A percentile compares a stretch with the other conserved stretches of the same genome.
phyloP scores from a whole-genome alignment of 1,140 invertebrate species.

The Zophobas atratus region DNA sequence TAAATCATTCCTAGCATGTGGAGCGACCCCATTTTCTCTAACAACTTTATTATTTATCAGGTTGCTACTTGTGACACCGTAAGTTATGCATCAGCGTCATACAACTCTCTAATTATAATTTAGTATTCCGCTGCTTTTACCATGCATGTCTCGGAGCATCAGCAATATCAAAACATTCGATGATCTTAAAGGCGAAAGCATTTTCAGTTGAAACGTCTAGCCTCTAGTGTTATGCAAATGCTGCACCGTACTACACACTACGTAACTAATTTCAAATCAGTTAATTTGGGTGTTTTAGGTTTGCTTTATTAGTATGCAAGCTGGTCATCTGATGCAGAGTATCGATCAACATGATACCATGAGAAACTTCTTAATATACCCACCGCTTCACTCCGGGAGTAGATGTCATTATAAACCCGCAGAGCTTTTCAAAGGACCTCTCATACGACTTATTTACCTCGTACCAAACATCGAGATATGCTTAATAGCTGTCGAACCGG shows the following conservation, averaged over 20 bases:
- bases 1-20: conserved; percentile 32
- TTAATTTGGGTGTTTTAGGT: conserved; percentile 14
- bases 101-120: conserved; percentile 33
- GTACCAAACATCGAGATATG: conserved; percentile 29
- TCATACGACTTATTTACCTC: conserved; percentile 38
- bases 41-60: conserved; percentile 42
- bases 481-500: conserved; percentile 24
- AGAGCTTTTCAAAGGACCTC: conserved; percentile 33
- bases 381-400: conserved; percentile 17
- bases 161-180: too few relatives aligned
- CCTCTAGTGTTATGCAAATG: conserved; percentile 19
- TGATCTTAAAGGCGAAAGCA: conserved; percentile 9
- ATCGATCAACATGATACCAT: conserved; percentile 27
- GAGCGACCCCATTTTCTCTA: conserved; percentile 32
- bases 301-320: conserved; percentile 29
- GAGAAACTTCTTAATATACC: conserved; percentile 36
- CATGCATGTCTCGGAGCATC: neutral
- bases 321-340: conserved; percentile 39
- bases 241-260: neutral
- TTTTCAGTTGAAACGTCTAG: conserved; percentile 7
- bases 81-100: conserved; percentile 38
- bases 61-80: conserved; percentile 26
- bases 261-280: conserved; percentile 32
- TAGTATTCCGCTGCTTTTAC: conserved; percentile 10
- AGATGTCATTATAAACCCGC: conserved; percentile 41